Evolutionary conservation across 2,113 vertebrate genomes (phyloP), one percentile per base, ranked within the genome.

Genomic region (Podarcis raffonei): DNA sequence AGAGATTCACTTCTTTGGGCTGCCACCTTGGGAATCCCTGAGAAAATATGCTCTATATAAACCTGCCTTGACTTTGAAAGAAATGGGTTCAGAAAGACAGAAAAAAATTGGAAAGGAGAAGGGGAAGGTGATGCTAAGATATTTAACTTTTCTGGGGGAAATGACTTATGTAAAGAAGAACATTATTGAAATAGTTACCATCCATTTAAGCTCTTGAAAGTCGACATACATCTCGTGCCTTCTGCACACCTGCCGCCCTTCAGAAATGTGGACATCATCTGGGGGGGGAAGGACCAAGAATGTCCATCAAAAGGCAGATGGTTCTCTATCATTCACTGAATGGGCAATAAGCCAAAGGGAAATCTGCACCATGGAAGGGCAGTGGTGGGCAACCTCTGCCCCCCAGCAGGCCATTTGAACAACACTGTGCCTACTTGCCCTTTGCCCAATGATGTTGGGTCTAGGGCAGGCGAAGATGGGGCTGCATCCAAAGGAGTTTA

Each of bases 131-230:
- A 27, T 13, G 1, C 32, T 1, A 6, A 2, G 16, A 35, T 57
- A n/a, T 83, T 92, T 48, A 8, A 39, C 89, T 91, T 86, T 87
- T 89, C 84, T 2, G 37, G 20, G 42, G 18, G 18, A 32, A 23
- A 27, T 23, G 32, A 23, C 18, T 66, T 20, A 25, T 18, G 42
- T 12, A 87, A 81, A 65, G 6, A 35, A 81, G 3, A 20, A 59
- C 8, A 89, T 37, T 32, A 8, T n/a, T 22, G 3, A 8, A 53
- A 3, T 7, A 66, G 30, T 96, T 94, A 99, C 99, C 98, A 99
- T 98, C 99, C 99, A 99, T n/a, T 98, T 98, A 0, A 99, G 97
- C 94, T 99, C 99, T 82, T 97, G 98, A 95, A 99, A 99, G 96
- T 98, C 99, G 95, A 99, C 98, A 0, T 99, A 98, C 85, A 99